A percentile compares a stretch with the other conserved stretches of the same genome.
Evolutionary conservation across 2,888 invertebrate species (phyloP).

Genomic region (Hydrotaea cyrtoneurina): DNA sequence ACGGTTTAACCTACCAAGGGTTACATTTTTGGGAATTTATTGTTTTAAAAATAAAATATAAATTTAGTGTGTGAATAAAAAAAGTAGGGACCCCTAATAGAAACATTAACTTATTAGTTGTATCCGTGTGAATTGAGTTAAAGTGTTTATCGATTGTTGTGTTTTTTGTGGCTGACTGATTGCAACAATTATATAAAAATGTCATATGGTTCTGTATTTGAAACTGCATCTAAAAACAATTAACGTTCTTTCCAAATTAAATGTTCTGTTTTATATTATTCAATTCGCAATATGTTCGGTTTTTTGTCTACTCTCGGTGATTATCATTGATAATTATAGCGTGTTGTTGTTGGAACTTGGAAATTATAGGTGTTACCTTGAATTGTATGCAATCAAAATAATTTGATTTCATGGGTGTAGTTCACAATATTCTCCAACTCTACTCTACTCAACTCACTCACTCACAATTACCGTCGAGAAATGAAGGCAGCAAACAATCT

Average conservation of each 20-base stretch:
- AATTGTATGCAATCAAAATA: constrained; percentile 59
- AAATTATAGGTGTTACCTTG: constrained; percentile 64
- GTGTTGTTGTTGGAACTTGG: constrained; percentile 6
- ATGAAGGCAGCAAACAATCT: neutral
- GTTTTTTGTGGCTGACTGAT: too few species aligned
- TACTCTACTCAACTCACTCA: neutral
- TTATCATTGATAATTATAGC: constrained; percentile 37
- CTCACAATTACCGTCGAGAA: neutral
- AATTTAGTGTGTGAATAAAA: too few species aligned
- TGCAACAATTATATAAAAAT: too few species aligned
- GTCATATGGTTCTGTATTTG: too few species aligned
- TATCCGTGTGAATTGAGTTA: too few species aligned
- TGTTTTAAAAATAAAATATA: too few species aligned
- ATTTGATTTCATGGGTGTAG: constrained; percentile 67
- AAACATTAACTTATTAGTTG: too few species aligned
- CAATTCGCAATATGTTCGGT: neutral
- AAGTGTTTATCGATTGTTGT: too few species aligned
- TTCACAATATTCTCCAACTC: constrained; percentile 51
- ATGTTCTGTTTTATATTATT: neutral
- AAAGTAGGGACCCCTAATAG: too few species aligned
- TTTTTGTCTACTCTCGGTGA: neutral
- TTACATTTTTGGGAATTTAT: too few species aligned
- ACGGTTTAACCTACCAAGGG: too few species aligned
- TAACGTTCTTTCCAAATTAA: constrained; percentile 15
- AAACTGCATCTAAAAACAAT: neutral